Base-by-base conservation (phyloP, 2,797 vertebrate genomes). In the Orientallactaga sibirica region DNA sequence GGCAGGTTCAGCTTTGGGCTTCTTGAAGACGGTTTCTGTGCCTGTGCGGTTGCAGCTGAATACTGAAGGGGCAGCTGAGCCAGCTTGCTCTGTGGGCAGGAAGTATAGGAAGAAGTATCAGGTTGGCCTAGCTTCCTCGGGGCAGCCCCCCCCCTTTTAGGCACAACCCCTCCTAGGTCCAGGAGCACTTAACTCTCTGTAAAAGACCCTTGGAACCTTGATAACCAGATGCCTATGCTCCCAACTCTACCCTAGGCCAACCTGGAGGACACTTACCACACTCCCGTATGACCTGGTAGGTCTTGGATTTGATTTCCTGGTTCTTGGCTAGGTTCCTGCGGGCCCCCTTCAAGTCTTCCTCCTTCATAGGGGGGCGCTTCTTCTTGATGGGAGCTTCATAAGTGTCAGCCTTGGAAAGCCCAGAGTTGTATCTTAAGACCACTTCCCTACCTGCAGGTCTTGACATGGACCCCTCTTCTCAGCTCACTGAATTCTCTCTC, bases 321-420 rank as follows among this genome's bases (percentile, higher is more conserved):
- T 99, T 99, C 96, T 98, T 98, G 52, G 98, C 91, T 92, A 99
- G 99, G 88, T 99, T 99, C 97, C 98, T 98, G 96, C 98, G 99
- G n/a, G 99, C 99, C 97, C 99, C 99, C 97, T 99, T 99, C 94
- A 99, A 98, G 97, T 99, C 99, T 98, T 99, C 99, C 95, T 98
- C 99, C 97, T 99, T 99, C 98, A 99, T 97, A 2, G 98, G 98
- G 73, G 99, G 99, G 20, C 99, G 99, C 97, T 99, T 99, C 98
- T 99, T 99, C 98, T 99, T 99, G 91, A 99, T 98, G 58, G 98
- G 98, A 0, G 96, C 96, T 91, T 98, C 97, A 97, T 98, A 77
- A 78, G 83, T 73, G 70, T 48, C 86, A 86, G 86, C 81, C 94
- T 96, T 86, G 37, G 83, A 48, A 55, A 95, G 58, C 6, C 93